Percentiles rank a stretch among this genome's conserved stretches.
Conservation (phyloP, 2,797 vertebrate species). For the Melanotaenia maccullochi region DNA sequence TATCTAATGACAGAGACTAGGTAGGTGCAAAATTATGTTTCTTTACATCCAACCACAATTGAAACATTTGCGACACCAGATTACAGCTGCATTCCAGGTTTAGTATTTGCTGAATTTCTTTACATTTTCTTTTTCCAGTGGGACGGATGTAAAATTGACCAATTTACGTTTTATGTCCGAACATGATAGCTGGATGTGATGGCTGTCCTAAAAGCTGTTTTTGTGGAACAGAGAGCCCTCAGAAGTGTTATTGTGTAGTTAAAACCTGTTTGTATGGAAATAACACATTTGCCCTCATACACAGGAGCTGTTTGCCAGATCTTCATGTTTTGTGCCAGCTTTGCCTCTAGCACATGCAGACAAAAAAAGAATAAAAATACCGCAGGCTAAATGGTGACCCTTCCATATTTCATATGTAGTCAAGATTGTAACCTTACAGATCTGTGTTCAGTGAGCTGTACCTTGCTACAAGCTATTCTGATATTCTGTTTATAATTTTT, state of each 20-base stretch:
- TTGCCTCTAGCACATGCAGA: slow-evolving; percentile 35
- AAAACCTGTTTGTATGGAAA: slow-evolving; percentile 41
- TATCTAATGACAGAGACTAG: background rate
- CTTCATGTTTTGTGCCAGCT: slow-evolving; percentile 40
- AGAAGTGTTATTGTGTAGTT: slow-evolving; percentile 35
- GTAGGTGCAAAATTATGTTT: background rate
- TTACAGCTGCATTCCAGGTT: background rate
- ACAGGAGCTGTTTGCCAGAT: slow-evolving; percentile 38
- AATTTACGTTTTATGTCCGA: background rate
- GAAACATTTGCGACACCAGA: background rate
- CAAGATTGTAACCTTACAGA: slow-evolving; percentile 25
- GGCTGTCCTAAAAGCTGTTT: slow-evolving; percentile 16
- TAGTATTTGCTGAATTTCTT: background rate
- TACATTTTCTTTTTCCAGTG: background rate
- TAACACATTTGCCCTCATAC: slow-evolving; percentile 54
- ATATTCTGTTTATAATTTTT: slow-evolving; percentile 24
- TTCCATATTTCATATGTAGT: slow-evolving; percentile 25
- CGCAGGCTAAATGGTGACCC: slow-evolving; percentile 33
- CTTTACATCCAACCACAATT: background rate
- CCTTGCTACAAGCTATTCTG: slow-evolving; percentile 11
- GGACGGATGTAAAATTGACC: background rate
- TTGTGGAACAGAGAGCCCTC: slow-evolving; percentile 7
- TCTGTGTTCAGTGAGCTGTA: slow-evolving; percentile 10
- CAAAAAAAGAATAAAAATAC: slow-evolving; percentile 35
- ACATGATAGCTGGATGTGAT: slow-evolving; percentile 1